Percentiles rank a stretch among this genome's conserved stretches.
Conservation (phyloP, 2,113 vertebrate genomes). For the Colius striatus region DNA sequence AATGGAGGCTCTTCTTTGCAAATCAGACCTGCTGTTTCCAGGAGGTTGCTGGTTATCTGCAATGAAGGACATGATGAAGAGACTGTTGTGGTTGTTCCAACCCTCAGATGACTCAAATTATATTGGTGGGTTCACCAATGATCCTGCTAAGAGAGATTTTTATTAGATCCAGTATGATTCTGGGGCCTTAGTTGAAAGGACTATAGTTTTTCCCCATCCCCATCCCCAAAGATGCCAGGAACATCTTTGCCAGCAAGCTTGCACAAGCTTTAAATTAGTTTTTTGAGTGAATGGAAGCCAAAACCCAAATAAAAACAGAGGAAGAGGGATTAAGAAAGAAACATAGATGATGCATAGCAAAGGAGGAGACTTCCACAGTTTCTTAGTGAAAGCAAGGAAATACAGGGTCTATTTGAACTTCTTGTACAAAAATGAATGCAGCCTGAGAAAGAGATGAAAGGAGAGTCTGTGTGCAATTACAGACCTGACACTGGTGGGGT, state of each 20-base stretch:
- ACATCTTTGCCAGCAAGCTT: not conserved
- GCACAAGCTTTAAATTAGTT: not conserved
- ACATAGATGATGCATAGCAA: not conserved
- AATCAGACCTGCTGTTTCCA: not conserved
- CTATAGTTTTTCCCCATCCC: not conserved
- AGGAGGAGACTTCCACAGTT: not conserved
- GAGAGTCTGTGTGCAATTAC: not conserved
- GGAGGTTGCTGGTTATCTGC: not conserved
- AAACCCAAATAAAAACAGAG: not conserved
- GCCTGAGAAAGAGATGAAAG: not conserved
- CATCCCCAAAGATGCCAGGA: too few relatives aligned
- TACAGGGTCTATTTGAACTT: not conserved
- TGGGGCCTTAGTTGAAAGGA: not conserved
- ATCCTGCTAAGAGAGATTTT: not conserved
- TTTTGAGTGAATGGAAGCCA: not conserved
- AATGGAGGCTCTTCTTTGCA: not conserved
- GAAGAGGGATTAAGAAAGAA: not conserved
- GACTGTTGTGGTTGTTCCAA: not conserved
- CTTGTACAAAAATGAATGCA: not conserved
- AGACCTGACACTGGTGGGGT: not conserved
- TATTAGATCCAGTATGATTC: not conserved
- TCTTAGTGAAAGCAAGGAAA: not conserved
- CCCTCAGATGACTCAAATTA: not conserved
- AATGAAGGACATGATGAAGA: not conserved
- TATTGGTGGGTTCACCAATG: not conserved